Percentiles rank a stretch among this genome's conserved stretches.
Conservation (phyloP, 2,888 invertebrate species). For the Heteropelma amictum region DNA sequence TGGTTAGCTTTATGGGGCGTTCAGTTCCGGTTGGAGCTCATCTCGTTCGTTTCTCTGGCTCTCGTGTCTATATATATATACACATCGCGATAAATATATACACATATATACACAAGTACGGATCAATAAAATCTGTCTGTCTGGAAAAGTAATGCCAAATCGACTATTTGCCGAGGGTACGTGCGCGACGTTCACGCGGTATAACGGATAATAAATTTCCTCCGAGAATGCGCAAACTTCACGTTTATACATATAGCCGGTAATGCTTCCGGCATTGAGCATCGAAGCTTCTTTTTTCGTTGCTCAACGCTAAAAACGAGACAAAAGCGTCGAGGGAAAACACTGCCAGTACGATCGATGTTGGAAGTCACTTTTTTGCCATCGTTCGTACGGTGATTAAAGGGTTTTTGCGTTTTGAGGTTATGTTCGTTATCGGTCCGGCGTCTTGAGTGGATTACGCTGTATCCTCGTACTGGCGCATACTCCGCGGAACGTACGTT, state of each 20-base stretch:
- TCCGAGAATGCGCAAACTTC: constrained; percentile 2
- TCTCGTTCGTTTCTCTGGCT: constrained; percentile 49
- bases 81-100: neutral
- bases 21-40: constrained; percentile 77
- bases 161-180: constrained; percentile 64
- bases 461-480: constrained; percentile 36
- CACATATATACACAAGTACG: constrained; percentile 38
- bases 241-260: too few relatives aligned
- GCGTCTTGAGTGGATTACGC: constrained; percentile 47
- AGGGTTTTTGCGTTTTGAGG: constrained; percentile 4
- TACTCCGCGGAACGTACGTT: too few relatives aligned
- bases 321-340: too few relatives aligned
- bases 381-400: constrained; percentile 7
- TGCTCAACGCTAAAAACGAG: neutral
- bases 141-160: constrained; percentile 75
- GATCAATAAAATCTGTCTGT: constrained; percentile 76
- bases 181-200: neutral
- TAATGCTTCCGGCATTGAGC: too few relatives aligned
- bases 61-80: neutral
- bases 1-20: constrained; percentile 82
- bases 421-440: constrained; percentile 24
- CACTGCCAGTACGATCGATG: too few relatives aligned
- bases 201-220: constrained; percentile 30
- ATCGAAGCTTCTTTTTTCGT: too few relatives aligned
- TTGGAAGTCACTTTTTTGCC: too few relatives aligned